phyloP scores from a whole-genome alignment of 2,113 vertebrate genomes.

The Grantiella picta region DNA sequence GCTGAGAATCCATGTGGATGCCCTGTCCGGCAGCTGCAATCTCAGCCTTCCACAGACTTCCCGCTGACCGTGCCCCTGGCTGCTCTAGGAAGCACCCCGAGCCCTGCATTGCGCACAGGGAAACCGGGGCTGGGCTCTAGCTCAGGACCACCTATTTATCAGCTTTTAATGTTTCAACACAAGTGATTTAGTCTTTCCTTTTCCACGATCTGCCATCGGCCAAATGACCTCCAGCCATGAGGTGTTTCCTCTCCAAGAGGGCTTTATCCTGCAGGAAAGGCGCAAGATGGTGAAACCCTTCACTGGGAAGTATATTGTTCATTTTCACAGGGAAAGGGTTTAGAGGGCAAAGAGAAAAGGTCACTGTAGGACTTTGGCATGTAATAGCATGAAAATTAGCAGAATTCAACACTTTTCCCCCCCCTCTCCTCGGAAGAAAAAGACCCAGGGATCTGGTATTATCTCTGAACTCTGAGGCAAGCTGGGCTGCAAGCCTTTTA shows the following conservation, averaged over 20 bases:
- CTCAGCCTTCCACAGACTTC: background rate
- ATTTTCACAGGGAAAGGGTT: background rate
- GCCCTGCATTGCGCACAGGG: slow-evolving; percentile 16
- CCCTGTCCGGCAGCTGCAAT: background rate
- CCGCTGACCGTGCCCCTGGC: background rate
- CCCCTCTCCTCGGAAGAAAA: background rate
- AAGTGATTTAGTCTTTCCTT: slow-evolving; percentile 18
- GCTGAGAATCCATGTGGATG: background rate
- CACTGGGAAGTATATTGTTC: background rate
- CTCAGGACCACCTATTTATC: slow-evolving; percentile 14
- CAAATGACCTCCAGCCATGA: background rate
- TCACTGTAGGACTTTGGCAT: background rate
- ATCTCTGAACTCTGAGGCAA: slow-evolving; percentile 11
- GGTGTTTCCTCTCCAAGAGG: slow-evolving; percentile 23
- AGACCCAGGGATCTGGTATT: background rate
- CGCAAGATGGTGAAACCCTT: background rate
- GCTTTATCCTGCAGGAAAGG: slow-evolving; percentile 2
- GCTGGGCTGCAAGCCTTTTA: slow-evolving; percentile 11
- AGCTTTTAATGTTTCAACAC: background rate
- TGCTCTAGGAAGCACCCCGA: background rate
- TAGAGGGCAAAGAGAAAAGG: background rate
- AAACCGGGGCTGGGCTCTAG: background rate
- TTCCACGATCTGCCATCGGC: background rate
- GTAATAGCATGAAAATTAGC: background rate
- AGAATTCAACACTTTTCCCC: background rate